Evolutionary conservation across 2,888 invertebrate species (phyloP).

Genomic region (Microctonus brassicae): DNA sequence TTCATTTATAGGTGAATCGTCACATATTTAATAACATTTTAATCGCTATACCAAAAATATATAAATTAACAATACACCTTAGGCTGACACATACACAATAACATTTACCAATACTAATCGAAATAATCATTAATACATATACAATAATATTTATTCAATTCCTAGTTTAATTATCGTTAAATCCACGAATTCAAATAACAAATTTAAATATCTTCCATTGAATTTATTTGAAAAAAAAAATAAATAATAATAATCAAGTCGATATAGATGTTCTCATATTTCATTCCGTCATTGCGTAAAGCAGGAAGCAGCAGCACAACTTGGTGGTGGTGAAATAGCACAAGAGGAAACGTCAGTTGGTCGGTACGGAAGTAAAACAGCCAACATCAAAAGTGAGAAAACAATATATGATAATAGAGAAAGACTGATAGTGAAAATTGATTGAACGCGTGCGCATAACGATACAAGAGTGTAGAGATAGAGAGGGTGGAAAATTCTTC

Average conservation of each 20-base stretch:
- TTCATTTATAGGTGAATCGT: slow-evolving; percentile 22
- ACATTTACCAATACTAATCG: too few species aligned
- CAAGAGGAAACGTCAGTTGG: slow-evolving; percentile 5
- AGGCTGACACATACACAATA: too few species aligned
- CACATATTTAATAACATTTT: slow-evolving; percentile 14
- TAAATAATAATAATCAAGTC: too few species aligned
- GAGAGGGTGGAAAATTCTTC: slow-evolving; percentile 5
- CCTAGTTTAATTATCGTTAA: too few species aligned
- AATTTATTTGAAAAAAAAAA: too few species aligned
- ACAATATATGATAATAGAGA: not conserved
- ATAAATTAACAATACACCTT: not conserved
- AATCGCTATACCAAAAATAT: not conserved
- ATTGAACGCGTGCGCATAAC: slow-evolving; percentile 18
- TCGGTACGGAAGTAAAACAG: slow-evolving; percentile 3
- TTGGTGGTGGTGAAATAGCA: not conserved
- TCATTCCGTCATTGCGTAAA: slow-evolving; percentile 27
- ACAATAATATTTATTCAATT: not conserved
- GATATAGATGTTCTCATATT: slow-evolving; percentile 24
- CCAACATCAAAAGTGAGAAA: not conserved
- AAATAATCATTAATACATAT: too few species aligned
- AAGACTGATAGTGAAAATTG: not conserved
- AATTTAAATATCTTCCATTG: too few species aligned
- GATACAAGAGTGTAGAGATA: not conserved
- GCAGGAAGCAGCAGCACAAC: slow-evolving; percentile 28
- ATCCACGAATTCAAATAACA: too few species aligned